A percentile compares a stretch with the other conserved stretches of the same genome.
These are phyloP conservation scores for Euwallacea fornicatus DNA, from an alignment of 1,140 invertebrate species.

Conservation along the genomic window DNA sequence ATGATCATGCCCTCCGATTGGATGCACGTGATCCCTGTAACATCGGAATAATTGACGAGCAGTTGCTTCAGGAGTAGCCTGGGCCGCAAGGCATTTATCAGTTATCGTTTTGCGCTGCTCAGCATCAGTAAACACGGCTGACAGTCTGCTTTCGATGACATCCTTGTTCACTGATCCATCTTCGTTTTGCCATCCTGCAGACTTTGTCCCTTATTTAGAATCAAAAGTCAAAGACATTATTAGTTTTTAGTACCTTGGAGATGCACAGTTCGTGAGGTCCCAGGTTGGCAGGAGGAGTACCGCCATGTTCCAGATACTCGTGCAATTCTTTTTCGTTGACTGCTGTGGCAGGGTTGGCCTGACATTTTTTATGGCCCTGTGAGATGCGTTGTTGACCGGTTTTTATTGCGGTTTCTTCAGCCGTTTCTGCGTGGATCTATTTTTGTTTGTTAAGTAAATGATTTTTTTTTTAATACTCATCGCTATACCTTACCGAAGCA, in stretches of 20 bases:
- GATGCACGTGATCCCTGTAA: conserved; percentile 1
- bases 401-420: neutral
- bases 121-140: neutral
- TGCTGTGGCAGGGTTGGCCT: conserved; percentile 23
- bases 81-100: conserved; percentile 1
- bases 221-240: neutral
- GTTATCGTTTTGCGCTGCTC: neutral
- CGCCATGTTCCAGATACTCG: neutral
- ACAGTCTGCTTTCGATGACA: neutral
- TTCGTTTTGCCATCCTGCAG: conserved; percentile 28
- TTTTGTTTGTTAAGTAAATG: neutral
- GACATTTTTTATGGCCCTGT: conserved; percentile 10
- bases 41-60: conserved; percentile 12
- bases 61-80: conserved; percentile 11
- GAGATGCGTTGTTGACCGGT: conserved; percentile 3
- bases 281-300: conserved; percentile 13
- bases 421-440: conserved; percentile 8
- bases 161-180: conserved; percentile 21
- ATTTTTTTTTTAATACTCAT: neutral
- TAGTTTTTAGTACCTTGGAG: conserved; percentile 14
- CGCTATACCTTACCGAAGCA: conserved; percentile 12
- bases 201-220: neutral
- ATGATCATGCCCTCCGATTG: neutral
- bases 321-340: conserved; percentile 15
- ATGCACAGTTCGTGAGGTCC: conserved; percentile 21